A percentile compares a stretch with the other conserved stretches of the same genome.
Evolutionary conservation across 2,113 vertebrate genomes (phyloP).

Genomic region (Tetrax tetrax): DNA sequence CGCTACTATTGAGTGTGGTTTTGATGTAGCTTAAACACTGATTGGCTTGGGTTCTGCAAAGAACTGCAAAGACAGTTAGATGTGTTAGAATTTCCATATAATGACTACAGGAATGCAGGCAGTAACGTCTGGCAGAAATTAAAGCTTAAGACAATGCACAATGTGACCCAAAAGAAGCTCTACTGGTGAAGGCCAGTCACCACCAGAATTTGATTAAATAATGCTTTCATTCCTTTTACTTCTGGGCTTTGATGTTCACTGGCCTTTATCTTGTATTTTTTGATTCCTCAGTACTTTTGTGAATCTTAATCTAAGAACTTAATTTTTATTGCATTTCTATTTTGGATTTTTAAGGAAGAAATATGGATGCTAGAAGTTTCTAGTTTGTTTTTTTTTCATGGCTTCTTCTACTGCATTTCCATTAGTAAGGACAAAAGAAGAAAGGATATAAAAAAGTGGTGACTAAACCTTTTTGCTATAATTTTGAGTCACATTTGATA

Average conservation of each 20-base stretch:
- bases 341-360: not conserved
- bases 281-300: not conserved
- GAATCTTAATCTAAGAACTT: not conserved
- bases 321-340: not conserved
- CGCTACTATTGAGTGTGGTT: not conserved
- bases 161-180: not conserved
- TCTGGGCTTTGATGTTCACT: not conserved
- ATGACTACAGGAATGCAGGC: not conserved
- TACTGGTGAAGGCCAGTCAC: not conserved
- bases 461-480: not conserved
- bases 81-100: not conserved
- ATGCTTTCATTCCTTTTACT: not conserved
- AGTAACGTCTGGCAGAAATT: not conserved
- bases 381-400: not conserved
- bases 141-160: not conserved
- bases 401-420: not conserved
- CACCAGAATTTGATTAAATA: not conserved
- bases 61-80: not conserved
- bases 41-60: not conserved
- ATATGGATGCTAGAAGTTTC: not conserved
- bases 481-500: slow-evolving; percentile 25
- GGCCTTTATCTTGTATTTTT: not conserved
- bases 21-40: not conserved
- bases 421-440: not conserved
- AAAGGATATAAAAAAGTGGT: not conserved